Percentiles rank a stretch among this genome's conserved stretches.
phyloP scores from a whole-genome alignment of 2,888 invertebrate species.

The Lithophane semibrunnea region DNA sequence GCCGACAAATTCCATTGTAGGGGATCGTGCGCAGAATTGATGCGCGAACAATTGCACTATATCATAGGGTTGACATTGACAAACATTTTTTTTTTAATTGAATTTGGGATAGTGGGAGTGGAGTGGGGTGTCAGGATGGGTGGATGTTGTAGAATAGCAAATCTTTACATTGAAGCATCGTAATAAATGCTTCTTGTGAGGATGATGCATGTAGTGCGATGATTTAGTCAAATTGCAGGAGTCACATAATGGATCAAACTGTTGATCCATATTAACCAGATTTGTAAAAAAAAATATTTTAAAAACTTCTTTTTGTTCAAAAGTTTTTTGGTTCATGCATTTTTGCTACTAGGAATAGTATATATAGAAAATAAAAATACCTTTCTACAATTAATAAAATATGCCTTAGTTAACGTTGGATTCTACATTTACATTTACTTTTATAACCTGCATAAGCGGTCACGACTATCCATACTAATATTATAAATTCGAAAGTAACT shows the following conservation, averaged over 20 bases:
- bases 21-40: constrained; percentile 76
- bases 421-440: background rate
- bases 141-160: background rate
- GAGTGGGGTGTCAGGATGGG: no score
- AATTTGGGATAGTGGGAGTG: background rate
- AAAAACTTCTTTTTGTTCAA: background rate
- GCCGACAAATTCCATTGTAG: constrained; percentile 74
- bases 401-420: background rate
- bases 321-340: background rate
- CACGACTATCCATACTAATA: background rate
- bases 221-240: no score
- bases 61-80: constrained; percentile 49
- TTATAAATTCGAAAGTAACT: no score
- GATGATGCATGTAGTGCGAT: background rate
- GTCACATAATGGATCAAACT: no score
- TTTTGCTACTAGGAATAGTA: background rate
- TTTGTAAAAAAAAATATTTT: no score
- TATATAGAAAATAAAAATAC: background rate
- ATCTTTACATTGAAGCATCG: background rate
- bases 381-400: background rate
- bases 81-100: background rate
- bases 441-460: background rate
- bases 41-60: constrained; percentile 62
- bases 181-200: background rate
- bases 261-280: no score